These are phyloP conservation scores for Stichopus chloronotus DNA, from an alignment of 35 echinoderm and acorn worm species.

Conservation along the genomic window DNA sequence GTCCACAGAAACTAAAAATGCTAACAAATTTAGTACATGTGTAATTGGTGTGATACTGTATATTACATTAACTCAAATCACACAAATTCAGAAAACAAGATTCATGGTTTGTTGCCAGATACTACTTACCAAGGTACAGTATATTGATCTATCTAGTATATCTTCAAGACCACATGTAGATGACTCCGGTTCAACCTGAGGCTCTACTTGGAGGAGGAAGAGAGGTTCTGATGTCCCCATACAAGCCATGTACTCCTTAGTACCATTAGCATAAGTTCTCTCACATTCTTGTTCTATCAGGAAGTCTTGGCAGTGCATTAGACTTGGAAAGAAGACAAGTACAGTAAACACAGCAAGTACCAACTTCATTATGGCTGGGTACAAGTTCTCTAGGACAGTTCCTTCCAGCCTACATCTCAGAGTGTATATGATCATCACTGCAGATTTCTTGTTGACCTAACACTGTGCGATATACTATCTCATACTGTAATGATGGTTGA, in stretches of 20 bases:
- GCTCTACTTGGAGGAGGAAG: slow-evolving; percentile 45
- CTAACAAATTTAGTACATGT: too few relatives aligned
- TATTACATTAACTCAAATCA: too few relatives aligned
- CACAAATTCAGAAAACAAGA: too few relatives aligned
- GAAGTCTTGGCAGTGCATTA: neutral
- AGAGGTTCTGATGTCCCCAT: slow-evolving; percentile 64
- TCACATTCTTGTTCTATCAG: slow-evolving; percentile 51
- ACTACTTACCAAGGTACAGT: slow-evolving; percentile 71
- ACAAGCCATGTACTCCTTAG: slow-evolving; percentile 67
- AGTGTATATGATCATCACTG: neutral
- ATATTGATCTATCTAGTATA: slow-evolving; percentile 49
- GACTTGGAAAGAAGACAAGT: neutral
- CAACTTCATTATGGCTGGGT: neutral
- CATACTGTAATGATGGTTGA: neutral
- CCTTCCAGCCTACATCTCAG: neutral
- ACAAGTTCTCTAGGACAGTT: neutral
- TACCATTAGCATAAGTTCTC: slow-evolving; percentile 57
- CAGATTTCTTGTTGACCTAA: neutral
- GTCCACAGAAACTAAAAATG: too few relatives aligned
- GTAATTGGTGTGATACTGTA: too few relatives aligned
- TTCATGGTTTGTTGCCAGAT: neutral
- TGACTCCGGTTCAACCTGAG: slow-evolving; percentile 68
- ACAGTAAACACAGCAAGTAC: neutral
- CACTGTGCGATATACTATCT: neutral
- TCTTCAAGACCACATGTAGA: slow-evolving; percentile 72